Conservation (phyloP, 2,797 vertebrate species). For the Rhabdomys pumilio region DNA sequence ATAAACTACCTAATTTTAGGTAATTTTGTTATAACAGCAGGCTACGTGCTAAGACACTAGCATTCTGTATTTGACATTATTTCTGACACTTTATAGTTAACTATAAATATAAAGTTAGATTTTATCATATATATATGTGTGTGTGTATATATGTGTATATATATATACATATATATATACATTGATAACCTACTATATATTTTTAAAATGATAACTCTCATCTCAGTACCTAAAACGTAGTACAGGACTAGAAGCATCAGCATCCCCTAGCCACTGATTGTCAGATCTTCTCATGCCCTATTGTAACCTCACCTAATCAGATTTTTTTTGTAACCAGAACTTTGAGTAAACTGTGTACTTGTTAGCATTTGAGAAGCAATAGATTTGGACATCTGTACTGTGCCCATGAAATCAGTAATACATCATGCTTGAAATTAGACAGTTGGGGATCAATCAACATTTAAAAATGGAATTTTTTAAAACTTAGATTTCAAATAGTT, state of each 20-base stretch:
- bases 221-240: background rate
- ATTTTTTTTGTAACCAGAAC: conserved; percentile 48
- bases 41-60: background rate
- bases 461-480: conserved; percentile 13
- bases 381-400: background rate
- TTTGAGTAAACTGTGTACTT: background rate
- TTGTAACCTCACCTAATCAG: background rate
- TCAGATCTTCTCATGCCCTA: background rate
- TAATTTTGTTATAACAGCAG: background rate
- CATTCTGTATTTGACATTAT: background rate
- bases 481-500: conserved; percentile 39
- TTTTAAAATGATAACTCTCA: conserved; percentile 19
- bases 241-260: background rate
- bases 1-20: background rate
- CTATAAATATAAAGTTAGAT: background rate
- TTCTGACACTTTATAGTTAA: background rate
- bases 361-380: conserved; percentile 19
- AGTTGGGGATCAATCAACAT: background rate
- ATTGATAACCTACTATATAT: background rate
- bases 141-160: too few relatives aligned
- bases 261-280: background rate
- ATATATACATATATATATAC: background rate
- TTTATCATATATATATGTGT: too few relatives aligned
- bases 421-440: conserved; percentile 2
- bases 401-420: background rate